phyloP scores from a whole-genome alignment of 2,888 invertebrate genomes.

The Lithophane semibrunnea region DNA sequence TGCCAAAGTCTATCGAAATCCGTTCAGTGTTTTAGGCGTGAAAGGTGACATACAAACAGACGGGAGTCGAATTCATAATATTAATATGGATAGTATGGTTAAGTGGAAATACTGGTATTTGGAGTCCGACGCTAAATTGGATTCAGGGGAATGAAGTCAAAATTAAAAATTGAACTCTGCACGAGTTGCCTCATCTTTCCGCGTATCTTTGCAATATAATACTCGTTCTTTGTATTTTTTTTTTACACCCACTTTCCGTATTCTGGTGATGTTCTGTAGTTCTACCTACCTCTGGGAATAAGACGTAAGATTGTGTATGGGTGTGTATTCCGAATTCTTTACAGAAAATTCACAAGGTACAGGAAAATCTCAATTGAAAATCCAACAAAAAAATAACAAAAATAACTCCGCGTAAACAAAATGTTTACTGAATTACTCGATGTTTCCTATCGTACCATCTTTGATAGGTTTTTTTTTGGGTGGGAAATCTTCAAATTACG shows the following conservation, averaged over 20 bases:
- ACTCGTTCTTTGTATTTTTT: no score
- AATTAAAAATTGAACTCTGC: slow-evolving; percentile 41
- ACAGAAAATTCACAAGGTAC: not conserved
- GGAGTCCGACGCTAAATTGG: slow-evolving; percentile 48
- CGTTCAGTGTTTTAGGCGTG: not conserved
- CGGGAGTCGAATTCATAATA: no score
- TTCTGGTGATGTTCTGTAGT: not conserved
- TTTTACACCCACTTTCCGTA: not conserved
- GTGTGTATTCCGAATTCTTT: not conserved
- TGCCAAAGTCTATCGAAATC: not conserved
- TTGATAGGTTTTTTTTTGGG: no score
- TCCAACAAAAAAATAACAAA: not conserved
- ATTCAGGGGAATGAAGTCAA: slow-evolving; percentile 35
- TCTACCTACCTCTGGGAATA: no score
- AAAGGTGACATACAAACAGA: not conserved
- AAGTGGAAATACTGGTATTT: slow-evolving; percentile 51
- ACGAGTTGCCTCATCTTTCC: slow-evolving; percentile 12
- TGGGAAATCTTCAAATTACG: no score
- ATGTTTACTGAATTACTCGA: not conserved
- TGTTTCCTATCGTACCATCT: not conserved
- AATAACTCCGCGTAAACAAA: not conserved
- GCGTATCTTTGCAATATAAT: not conserved
- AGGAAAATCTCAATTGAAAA: not conserved
- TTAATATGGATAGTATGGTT: no score
- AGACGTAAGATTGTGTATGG: no score